These are phyloP conservation scores for Acanthosepion lycidas DNA, from an alignment of 2,888 invertebrate genomes.

Conservation along the genomic window DNA sequence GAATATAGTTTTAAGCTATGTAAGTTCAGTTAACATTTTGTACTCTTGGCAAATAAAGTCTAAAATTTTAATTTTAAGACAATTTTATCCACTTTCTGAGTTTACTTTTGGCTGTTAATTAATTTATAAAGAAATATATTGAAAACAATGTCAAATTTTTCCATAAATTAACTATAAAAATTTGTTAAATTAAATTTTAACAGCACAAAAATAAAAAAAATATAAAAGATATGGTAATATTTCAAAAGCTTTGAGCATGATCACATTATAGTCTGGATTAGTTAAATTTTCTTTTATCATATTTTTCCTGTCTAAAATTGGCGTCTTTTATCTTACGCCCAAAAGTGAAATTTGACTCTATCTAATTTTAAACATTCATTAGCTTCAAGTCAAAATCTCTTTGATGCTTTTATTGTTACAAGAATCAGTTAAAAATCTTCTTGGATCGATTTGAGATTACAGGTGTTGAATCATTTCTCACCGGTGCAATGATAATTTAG, in stretches of 20 bases:
- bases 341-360: not conserved
- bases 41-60: not conserved
- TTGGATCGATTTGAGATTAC: not conserved
- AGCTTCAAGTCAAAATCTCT: conserved; percentile 22
- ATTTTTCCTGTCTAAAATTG: not conserved
- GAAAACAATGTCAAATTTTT: too few relatives aligned
- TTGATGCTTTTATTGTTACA: not conserved
- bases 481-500: not conserved
- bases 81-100: too few relatives aligned
- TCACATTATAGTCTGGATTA: not conserved
- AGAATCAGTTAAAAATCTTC: not conserved
- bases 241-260: not conserved
- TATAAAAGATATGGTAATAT: not conserved
- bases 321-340: not conserved
- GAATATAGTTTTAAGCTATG: not conserved
- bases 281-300: not conserved
- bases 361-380: conserved; percentile 33
- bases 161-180: not conserved
- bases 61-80: not conserved
- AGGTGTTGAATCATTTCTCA: not conserved
- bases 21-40: not conserved
- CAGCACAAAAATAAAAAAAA: not conserved
- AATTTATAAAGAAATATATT: too few relatives aligned
- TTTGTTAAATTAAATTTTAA: not conserved
- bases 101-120: too few relatives aligned